These are phyloP conservation scores for Amaurobius ferox DNA, from an alignment of 2,888 invertebrate species.

Conservation along the genomic window DNA sequence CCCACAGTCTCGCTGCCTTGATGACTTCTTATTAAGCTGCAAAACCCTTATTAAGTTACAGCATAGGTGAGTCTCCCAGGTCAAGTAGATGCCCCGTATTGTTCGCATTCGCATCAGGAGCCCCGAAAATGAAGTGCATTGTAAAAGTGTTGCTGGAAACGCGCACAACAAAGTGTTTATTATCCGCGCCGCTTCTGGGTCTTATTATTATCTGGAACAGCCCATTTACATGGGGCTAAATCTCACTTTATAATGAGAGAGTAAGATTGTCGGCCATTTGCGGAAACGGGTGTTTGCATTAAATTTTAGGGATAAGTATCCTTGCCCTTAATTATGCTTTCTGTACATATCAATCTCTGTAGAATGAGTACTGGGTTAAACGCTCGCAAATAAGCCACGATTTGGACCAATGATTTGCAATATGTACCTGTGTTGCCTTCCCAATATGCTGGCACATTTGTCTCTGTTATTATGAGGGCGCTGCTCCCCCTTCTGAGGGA, in stretches of 20 bases:
- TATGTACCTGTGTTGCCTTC: neutral
- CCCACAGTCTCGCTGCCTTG: constrained; percentile 21
- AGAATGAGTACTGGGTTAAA: constrained; percentile 18
- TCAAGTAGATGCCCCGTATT: constrained; percentile 42
- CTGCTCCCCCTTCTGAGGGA: too few species aligned
- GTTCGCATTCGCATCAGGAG: constrained; percentile 11
- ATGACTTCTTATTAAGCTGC: constrained; percentile 56
- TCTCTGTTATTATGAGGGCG: too few species aligned
- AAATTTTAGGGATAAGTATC: too few species aligned
- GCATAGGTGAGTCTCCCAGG: constrained; percentile 33
- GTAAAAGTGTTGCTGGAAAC: neutral
- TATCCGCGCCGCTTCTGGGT: neutral
- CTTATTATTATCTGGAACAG: neutral
- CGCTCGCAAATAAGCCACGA: constrained; percentile 40
- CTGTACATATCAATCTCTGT: too few species aligned
- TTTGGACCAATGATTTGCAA: constrained; percentile 30
- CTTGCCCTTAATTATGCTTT: too few species aligned
- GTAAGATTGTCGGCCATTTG: too few species aligned
- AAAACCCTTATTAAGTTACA: constrained; percentile 56
- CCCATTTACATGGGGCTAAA: too few species aligned
- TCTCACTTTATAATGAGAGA: too few species aligned
- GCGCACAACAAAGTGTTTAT: neutral
- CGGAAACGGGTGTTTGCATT: too few species aligned
- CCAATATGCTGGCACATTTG: too few species aligned
- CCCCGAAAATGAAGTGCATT: neutral